phyloP scores from a whole-genome alignment of 2,113 vertebrate genomes.

The Podarcis muralis region DNA sequence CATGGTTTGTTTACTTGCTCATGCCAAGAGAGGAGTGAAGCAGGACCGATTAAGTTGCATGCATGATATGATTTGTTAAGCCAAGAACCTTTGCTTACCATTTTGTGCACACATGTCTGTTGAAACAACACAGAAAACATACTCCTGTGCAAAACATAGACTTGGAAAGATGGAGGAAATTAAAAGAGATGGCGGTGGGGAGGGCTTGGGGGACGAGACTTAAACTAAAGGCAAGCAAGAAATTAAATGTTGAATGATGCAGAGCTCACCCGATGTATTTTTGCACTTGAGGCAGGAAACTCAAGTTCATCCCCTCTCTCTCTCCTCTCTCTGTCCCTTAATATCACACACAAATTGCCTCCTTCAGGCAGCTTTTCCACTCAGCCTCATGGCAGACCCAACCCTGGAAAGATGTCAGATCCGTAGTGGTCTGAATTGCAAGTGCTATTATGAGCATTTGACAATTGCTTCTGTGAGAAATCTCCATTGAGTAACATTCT shows the following conservation, averaged over 20 bases:
- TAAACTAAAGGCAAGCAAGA: no score
- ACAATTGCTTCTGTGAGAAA: background rate
- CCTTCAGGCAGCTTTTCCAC: background rate
- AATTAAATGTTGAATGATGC: background rate
- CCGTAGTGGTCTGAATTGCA: background rate
- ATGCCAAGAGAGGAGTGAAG: background rate
- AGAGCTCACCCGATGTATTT: background rate
- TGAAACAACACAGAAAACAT: background rate
- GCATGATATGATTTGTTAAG: background rate
- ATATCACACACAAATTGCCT: background rate
- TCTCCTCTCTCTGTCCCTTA: background rate
- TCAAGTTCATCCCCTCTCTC: background rate
- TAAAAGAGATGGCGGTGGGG: background rate
- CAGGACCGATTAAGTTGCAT: background rate
- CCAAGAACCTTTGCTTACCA: background rate
- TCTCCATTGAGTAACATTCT: background rate
- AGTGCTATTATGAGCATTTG: background rate
- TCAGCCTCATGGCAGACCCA: background rate
- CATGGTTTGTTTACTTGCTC: background rate
- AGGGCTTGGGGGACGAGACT: background rate
- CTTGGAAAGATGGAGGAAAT: background rate
- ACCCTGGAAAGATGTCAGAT: background rate
- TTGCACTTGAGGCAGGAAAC: background rate
- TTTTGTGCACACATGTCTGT: background rate
- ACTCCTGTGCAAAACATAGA: background rate